A percentile compares a stretch with the other conserved stretches of the same genome.
Conservation (phyloP, 2,888 invertebrate species). For the Ferdinandea cuprea region DNA sequence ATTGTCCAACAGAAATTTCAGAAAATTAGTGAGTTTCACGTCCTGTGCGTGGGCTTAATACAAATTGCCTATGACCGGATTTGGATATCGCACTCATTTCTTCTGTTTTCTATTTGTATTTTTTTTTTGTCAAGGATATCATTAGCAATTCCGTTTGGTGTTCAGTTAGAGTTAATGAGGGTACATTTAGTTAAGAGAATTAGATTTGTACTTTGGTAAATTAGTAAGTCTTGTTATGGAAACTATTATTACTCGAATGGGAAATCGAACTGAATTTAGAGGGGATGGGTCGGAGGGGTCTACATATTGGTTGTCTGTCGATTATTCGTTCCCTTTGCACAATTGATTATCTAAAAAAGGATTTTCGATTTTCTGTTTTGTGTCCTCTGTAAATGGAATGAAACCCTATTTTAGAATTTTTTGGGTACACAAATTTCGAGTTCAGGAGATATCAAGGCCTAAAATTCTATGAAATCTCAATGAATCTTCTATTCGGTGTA, state of each 20-base stretch:
- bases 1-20: conserved; percentile 50
- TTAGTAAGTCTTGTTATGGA: conserved; percentile 34
- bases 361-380: too few species aligned
- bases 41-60: conserved; percentile 46
- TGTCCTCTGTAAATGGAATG: too few species aligned
- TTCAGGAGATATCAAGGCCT: too few species aligned
- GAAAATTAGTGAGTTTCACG: conserved; percentile 46
- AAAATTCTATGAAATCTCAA: too few species aligned
- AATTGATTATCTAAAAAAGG: too few species aligned
- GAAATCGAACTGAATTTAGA: conserved; percentile 4
- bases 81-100: not conserved
- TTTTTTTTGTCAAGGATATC: conserved; percentile 51
- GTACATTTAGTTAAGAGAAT: conserved; percentile 51
- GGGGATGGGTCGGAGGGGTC: not conserved
- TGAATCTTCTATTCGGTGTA: too few species aligned
- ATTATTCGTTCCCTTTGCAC: too few species aligned
- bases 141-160: conserved; percentile 54
- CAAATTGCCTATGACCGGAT: conserved; percentile 29
- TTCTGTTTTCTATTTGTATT: conserved; percentile 20
- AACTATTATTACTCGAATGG: conserved; percentile 18
- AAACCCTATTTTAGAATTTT: too few species aligned
- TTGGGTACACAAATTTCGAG: too few species aligned
- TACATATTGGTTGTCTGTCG: not conserved
- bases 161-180: conserved; percentile 56
- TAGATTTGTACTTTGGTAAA: conserved; percentile 34